Evolutionary conservation across 2,113 vertebrate genomes (phyloP).

Genomic region (Pholis gunnellus): DNA sequence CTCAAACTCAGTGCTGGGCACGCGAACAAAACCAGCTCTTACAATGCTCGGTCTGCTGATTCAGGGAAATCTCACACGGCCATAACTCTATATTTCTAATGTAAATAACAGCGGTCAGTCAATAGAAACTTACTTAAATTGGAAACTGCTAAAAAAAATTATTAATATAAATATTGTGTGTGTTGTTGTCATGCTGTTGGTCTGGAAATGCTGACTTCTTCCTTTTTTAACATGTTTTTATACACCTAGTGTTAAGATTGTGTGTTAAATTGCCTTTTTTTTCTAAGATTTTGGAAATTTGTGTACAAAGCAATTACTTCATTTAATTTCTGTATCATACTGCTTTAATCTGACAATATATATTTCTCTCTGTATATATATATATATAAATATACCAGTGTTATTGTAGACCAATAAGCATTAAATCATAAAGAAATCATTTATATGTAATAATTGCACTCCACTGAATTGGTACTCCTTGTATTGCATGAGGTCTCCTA

Average conservation of each 20-base stretch:
- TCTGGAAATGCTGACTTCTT: constrained; percentile 47
- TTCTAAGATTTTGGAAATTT: constrained; percentile 46
- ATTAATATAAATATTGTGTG: constrained; percentile 27
- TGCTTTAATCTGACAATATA: constrained; percentile 39
- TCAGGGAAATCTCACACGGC: constrained; percentile 67
- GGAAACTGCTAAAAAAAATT: constrained; percentile 41
- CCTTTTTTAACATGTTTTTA: constrained; percentile 69
- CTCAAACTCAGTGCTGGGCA: constrained; percentile 6
- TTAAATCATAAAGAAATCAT: constrained; percentile 64
- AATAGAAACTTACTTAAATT: constrained; percentile 25
- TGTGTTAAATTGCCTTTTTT: constrained; percentile 51
- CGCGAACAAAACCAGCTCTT: constrained; percentile 42
- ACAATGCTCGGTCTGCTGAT: constrained; percentile 37
- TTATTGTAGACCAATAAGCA: constrained; percentile 54
- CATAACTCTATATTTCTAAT: constrained; percentile 49
- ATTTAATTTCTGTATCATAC: constrained; percentile 49
- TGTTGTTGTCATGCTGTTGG: constrained; percentile 44
- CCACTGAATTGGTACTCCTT: constrained; percentile 60
- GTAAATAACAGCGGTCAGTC: constrained; percentile 55
- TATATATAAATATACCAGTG: constrained; percentile 41
- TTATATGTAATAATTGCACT: constrained; percentile 71
- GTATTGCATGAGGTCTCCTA: constrained; percentile 58
- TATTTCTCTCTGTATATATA: not conserved
- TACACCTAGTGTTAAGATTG: constrained; percentile 62
- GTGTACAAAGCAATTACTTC: constrained; percentile 42